phyloP scores from a whole-genome alignment of 2,113 vertebrate species.

The Hydrochoerus hydrochaeris region DNA sequence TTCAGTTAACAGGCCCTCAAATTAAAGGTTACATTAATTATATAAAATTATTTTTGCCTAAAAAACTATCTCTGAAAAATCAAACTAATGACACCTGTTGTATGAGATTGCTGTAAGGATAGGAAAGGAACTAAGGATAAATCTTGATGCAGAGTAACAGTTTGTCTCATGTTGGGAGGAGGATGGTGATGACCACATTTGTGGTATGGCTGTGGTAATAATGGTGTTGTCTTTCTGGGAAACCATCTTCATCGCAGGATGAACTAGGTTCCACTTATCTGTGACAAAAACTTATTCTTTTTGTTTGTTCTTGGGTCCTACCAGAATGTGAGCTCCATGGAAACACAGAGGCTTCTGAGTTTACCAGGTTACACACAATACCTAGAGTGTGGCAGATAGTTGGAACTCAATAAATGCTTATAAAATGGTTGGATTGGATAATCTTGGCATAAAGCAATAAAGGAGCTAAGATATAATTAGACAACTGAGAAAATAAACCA shows the following conservation, averaged over 20 bases:
- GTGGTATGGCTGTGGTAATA: background rate
- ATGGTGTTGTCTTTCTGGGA: background rate
- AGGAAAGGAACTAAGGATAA: background rate
- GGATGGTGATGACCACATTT: too few species aligned
- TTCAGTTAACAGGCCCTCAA: background rate
- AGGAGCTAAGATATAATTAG: background rate
- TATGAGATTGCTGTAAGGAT: background rate
- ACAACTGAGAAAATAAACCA: background rate
- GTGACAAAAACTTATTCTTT: background rate
- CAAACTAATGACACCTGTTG: background rate
- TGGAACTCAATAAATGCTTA: background rate
- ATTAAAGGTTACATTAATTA: constrained; percentile 32
- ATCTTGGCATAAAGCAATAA: background rate
- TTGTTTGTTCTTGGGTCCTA: background rate
- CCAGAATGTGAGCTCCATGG: background rate
- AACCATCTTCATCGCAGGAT: background rate
- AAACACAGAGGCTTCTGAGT: background rate
- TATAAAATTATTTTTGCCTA: background rate
- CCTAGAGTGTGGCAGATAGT: background rate
- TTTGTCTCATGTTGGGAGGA: background rate
- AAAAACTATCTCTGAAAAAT: background rate
- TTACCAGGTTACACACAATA: background rate
- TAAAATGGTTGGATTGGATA: background rate
- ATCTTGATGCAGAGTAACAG: background rate
- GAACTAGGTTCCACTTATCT: background rate